Percentiles rank a stretch among this genome's conserved stretches.
Evolutionary conservation across 2,888 invertebrate species (phyloP).

Genomic region (Ennomos fuscantarius): DNA sequence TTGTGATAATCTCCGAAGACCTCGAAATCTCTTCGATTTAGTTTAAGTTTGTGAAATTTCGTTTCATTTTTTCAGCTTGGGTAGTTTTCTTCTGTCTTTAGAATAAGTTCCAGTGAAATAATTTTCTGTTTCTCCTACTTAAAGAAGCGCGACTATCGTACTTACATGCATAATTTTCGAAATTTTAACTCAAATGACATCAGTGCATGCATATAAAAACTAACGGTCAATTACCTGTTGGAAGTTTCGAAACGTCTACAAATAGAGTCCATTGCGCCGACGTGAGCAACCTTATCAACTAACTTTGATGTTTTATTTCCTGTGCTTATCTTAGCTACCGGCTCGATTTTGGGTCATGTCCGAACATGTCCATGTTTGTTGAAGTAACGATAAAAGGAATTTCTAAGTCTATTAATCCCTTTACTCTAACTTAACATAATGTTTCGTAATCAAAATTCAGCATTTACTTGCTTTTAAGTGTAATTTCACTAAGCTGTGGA

Average conservation of each 20-base stretch:
- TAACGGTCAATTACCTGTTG: constrained; percentile 40
- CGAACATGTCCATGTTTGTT: constrained; percentile 41
- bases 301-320: constrained; percentile 79
- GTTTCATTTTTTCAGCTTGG: not conserved
- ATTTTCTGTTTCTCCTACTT: constrained; percentile 2
- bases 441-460: constrained; percentile 9
- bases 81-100: not conserved
- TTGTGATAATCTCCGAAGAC: no score
- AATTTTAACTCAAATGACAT: constrained; percentile 15
- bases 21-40: no score
- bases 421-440: constrained; percentile 11
- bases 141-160: not conserved
- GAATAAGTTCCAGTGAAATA: not conserved
- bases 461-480: constrained; percentile 6
- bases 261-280: constrained; percentile 47
- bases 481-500: constrained; percentile 6
- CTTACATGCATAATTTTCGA: constrained; percentile 1
- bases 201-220: constrained; percentile 26
- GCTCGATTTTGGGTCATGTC: constrained; percentile 54
- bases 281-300: constrained; percentile 52
- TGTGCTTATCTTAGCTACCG: constrained; percentile 63
- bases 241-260: constrained; percentile 49
- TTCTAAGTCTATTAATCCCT: constrained; percentile 29
- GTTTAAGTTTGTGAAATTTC: not conserved
- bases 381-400: constrained; percentile 33